Conservation (phyloP, 1,140 invertebrate species). For the Drosophila subobscura region DNA sequence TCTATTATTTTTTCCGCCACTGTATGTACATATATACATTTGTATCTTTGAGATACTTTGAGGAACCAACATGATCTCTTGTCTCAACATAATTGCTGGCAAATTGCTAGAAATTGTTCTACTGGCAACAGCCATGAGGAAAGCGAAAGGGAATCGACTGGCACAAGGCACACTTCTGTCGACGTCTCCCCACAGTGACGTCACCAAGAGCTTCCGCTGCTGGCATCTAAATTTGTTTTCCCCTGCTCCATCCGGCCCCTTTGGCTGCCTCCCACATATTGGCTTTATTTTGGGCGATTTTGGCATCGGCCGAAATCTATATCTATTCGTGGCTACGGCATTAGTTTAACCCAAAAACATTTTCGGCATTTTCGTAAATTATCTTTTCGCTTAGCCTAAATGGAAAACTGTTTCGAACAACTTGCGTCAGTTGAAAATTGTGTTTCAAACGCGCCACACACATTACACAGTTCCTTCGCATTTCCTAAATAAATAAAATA, state of each 20-base stretch:
- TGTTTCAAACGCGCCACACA: constrained; percentile 66
- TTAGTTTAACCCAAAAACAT: constrained; percentile 71
- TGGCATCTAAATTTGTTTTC: constrained; percentile 54
- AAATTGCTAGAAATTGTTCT: constrained; percentile 55
- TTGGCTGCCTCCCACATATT: constrained; percentile 37
- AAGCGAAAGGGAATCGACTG: constrained; percentile 59
- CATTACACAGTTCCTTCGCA: constrained; percentile 36
- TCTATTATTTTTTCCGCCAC: too few species aligned
- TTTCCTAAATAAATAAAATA: constrained; percentile 40
- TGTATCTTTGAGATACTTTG: constrained; percentile 30
- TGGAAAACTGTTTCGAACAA: constrained; percentile 78
- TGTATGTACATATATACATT: neutral
- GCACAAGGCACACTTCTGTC: constrained; percentile 67
- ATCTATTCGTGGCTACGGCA: constrained; percentile 41
- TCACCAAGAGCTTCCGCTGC: constrained; percentile 63
- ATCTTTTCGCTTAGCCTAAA: constrained; percentile 73
- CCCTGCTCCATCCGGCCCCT: constrained; percentile 10
- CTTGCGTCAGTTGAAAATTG: constrained; percentile 79
- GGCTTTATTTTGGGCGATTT: constrained; percentile 74
- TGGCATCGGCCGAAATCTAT: constrained; percentile 52
- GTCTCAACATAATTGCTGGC: constrained; percentile 43
- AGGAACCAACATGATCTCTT: constrained; percentile 16
- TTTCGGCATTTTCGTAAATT: constrained; percentile 70
- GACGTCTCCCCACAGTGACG: constrained; percentile 46
- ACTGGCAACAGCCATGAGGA: constrained; percentile 13